Base-by-base conservation (phyloP, 64 coral and sea anemone species). In the Stichodactyla mertensii region DNA sequence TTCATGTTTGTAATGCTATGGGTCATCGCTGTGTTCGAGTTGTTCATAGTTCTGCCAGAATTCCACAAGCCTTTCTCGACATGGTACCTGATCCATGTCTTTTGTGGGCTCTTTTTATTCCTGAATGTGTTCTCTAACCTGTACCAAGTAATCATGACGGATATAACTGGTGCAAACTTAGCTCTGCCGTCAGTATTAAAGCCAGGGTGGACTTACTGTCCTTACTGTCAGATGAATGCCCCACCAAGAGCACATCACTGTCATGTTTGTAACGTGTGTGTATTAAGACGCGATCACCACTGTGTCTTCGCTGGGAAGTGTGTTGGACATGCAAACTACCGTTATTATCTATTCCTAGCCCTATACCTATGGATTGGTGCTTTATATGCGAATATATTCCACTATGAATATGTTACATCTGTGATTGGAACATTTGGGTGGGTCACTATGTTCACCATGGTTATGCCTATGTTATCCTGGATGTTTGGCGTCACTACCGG, bases 281-380 rank as follows among this genome's bases (percentile, higher is more conserved):
- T 99, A 1, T 59, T 99, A 77, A 95, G 91, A 77, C 85, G 97
- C 58, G 97, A 99, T 52, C 97, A 99, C 36, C 97, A 99, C 26
- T 99, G 97, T 80, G n/a, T 99, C 14, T 99, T 99, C 52, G 97
- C 90, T 59, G 97, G 97, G 0, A 94, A 86, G 57, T 99, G 97
- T 74, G 88, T 99, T 1, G 97, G 97, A 19, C 91, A 88, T 88
- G 87, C 85, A 19, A 99, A 99, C 67, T 99, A 99, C 90, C 93
- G 97, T 28, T 99, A 95, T 69, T 99, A 99, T 64, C 61, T 99
- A 19, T 97, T 91, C 55, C 55, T 97, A 24, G 95, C 88, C 36
- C 16, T 97, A 8, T 93, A 97, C 82, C 74, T 97, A 15, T 97
- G 95, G 95, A 55, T 97, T 62, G 95, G 95, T 88, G 95, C 95